phyloP scores from a whole-genome alignment of 2,797 vertebrate species.

The Eurystomus glaucurus region DNA sequence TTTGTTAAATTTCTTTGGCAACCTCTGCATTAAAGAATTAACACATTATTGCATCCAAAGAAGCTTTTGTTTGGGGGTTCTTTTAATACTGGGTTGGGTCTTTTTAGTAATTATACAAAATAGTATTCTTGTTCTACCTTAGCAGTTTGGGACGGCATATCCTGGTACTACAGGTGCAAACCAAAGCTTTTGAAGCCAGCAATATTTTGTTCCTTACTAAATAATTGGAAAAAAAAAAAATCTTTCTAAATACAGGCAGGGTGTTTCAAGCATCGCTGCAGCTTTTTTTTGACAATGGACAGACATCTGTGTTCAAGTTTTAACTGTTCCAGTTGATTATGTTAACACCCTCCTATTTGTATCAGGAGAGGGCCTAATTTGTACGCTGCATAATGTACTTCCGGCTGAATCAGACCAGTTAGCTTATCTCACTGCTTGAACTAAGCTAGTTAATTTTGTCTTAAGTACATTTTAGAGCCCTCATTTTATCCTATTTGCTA shows the following conservation, averaged over 20 bases:
- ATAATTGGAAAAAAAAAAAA: neutral
- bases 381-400: neutral
- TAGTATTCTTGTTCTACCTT: neutral
- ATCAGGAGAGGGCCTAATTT: neutral
- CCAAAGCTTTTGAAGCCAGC: neutral
- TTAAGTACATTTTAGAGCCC: slow-evolving; percentile 24
- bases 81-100: neutral
- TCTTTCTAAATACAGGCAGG: neutral
- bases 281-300: neutral
- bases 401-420: neutral
- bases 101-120: neutral
- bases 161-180: neutral
- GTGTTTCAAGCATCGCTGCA: neutral
- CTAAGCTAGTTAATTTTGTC: slow-evolving; percentile 45
- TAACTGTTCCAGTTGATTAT: neutral
- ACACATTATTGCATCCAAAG: neutral
- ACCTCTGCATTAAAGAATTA: neutral
- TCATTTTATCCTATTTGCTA: slow-evolving; percentile 11
- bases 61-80: neutral
- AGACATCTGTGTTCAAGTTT: neutral
- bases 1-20: neutral
- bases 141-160: neutral
- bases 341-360: neutral
- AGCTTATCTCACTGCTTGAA: neutral
- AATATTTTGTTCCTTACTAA: neutral